phyloP scores from a whole-genome alignment of 2,888 invertebrate species.

The Peribatodes rhomboidaria region DNA sequence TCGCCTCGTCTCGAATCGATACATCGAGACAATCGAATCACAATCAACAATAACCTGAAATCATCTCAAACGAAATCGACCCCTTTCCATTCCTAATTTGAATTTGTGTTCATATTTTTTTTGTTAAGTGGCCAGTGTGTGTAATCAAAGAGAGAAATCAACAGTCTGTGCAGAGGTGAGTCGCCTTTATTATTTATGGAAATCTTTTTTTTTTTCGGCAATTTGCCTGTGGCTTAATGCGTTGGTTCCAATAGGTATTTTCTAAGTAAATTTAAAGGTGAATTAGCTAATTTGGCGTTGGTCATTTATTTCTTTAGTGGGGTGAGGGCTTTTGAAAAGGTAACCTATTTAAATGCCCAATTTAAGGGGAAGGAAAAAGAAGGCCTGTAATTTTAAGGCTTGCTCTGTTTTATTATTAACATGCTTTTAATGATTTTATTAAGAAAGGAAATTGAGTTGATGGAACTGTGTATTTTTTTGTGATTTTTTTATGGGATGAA shows the following conservation, averaged over 20 bases:
- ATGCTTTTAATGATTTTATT: not conserved
- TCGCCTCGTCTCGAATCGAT: slow-evolving; percentile 34
- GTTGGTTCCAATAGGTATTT: slow-evolving; percentile 32
- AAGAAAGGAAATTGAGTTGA: not conserved
- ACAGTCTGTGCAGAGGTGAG: slow-evolving; percentile 31
- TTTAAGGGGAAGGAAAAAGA: not conserved
- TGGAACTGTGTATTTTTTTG: not conserved
- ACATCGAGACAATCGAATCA: slow-evolving; percentile 39
- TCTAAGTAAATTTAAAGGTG: slow-evolving; percentile 30
- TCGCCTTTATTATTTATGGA: slow-evolving; percentile 47
- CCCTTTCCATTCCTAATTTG: slow-evolving; percentile 36
- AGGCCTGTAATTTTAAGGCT: not conserved
- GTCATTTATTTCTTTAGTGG: slow-evolving; percentile 11
- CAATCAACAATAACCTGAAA: slow-evolving; percentile 49
- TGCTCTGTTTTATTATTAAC: not conserved
- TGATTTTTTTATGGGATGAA: not conserved
- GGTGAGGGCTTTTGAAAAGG: slow-evolving; percentile 10
- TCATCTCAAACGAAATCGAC: slow-evolving; percentile 51
- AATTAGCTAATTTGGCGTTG: slow-evolving; percentile 26
- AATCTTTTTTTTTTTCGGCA: slow-evolving; percentile 41
- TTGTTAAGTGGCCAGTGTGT: slow-evolving; percentile 26
- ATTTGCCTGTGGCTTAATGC: slow-evolving; percentile 40
- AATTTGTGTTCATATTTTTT: slow-evolving; percentile 34
- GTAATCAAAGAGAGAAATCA: not conserved
- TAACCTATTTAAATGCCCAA: slow-evolving; percentile 6